phyloP scores from a whole-genome alignment of 1,140 invertebrate species.

The Littorina saxatilis region DNA sequence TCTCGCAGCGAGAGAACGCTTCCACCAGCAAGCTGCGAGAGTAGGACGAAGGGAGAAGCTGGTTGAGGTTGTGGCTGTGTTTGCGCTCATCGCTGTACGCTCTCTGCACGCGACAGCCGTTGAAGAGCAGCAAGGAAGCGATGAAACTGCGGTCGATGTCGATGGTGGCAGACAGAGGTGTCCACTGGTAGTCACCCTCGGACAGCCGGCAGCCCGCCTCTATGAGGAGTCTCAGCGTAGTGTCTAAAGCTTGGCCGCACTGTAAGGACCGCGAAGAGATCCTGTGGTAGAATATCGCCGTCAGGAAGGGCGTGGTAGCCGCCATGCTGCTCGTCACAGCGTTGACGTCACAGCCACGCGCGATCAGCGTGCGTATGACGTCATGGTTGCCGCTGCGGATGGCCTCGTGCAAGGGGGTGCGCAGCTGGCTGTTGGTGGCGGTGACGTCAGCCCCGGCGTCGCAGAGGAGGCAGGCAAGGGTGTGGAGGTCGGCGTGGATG shows the following conservation, averaged over 20 bases:
- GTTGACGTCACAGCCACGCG: conserved; percentile 62
- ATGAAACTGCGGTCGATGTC: conserved; percentile 66
- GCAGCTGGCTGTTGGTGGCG: conserved; percentile 57
- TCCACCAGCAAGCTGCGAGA: conserved; percentile 66
- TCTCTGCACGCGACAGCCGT: conserved; percentile 60
- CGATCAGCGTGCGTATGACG: conserved; percentile 57
- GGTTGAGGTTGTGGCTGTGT: conserved; percentile 53
- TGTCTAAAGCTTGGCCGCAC: conserved; percentile 61
- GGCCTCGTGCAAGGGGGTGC: conserved; percentile 69
- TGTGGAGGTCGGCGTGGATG: conserved; percentile 64
- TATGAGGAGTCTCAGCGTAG: conserved; percentile 57
- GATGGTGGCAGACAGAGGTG: conserved; percentile 62
- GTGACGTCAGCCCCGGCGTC: conserved; percentile 62
- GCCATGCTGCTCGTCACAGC: conserved; percentile 56
- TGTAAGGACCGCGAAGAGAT: conserved; percentile 55
- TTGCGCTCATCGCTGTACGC: not conserved
- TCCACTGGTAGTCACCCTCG: conserved; percentile 67
- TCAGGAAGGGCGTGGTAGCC: conserved; percentile 67
- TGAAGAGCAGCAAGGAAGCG: conserved; percentile 63
- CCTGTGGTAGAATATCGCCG: conserved; percentile 67
- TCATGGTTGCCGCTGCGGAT: conserved; percentile 66
- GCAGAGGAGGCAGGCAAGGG: conserved; percentile 60
- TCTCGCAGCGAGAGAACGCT: conserved; percentile 67
- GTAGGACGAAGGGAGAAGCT: conserved; percentile 49
- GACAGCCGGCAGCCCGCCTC: conserved; percentile 65